These are phyloP conservation scores for Illadopsis cleaveri DNA, from an alignment of 2,113 vertebrate species.

Conservation along the genomic window DNA sequence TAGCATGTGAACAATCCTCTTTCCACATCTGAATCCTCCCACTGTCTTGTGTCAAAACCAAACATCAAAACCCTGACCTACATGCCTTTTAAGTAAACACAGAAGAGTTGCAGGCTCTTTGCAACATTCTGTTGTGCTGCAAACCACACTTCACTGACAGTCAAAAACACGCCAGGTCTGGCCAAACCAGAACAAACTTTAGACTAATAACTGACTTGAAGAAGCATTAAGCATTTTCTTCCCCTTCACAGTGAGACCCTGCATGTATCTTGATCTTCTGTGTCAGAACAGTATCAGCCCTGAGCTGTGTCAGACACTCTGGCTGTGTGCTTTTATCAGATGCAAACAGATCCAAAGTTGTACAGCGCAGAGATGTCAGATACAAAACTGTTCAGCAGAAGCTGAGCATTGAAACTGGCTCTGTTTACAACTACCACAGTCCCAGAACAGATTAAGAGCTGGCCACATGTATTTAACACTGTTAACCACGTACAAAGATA, in stretches of 20 bases:
- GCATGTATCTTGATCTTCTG: neutral
- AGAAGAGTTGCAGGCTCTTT: neutral
- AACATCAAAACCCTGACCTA: neutral
- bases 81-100: neutral
- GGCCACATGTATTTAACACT: neutral
- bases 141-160: neutral
- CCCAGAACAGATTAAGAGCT: neutral
- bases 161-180: neutral
- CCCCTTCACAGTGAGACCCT: neutral
- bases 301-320: neutral
- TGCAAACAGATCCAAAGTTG: neutral
- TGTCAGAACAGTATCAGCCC: neutral
- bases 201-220: neutral
- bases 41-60: neutral
- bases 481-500: neutral
- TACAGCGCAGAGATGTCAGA: neutral
- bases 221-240: neutral
- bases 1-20: neutral
- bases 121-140: neutral
- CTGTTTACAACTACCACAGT: neutral
- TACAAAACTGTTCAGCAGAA: neutral
- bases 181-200: neutral
- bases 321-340: neutral
- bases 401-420: neutral
- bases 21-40: neutral